These are phyloP conservation scores for Ploceus nigricollis DNA, from an alignment of 2,113 vertebrate species.

Conservation along the genomic window DNA sequence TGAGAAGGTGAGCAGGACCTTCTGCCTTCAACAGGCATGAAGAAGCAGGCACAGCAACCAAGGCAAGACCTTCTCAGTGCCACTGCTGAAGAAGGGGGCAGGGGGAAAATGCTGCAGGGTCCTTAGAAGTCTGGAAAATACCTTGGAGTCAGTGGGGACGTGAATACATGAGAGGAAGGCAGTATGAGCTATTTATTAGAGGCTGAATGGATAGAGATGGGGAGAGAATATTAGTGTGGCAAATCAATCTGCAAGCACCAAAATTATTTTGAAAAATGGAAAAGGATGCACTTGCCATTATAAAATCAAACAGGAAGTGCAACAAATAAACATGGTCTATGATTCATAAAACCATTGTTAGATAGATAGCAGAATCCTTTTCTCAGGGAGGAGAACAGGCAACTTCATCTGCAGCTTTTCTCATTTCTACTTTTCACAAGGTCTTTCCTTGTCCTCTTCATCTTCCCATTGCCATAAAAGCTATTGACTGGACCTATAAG, in stretches of 20 bases:
- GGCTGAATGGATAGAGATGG: background rate
- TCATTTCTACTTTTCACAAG: background rate
- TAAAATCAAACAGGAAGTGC: background rate
- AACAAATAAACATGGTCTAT: background rate
- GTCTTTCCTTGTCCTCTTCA: background rate
- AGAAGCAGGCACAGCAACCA: background rate
- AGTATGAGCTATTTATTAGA: background rate
- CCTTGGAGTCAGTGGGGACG: background rate
- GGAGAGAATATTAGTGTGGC: background rate
- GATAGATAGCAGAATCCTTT: background rate
- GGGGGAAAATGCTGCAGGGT: background rate
- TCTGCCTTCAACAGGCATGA: background rate
- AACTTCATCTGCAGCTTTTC: background rate
- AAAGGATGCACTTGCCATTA: background rate
- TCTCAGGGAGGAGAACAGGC: background rate
- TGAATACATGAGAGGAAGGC: background rate
- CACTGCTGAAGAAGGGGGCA: background rate
- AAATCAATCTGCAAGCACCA: background rate
- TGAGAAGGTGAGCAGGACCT: background rate
- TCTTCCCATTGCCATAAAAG: background rate
- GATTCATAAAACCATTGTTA: background rate
- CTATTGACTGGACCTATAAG: background rate
- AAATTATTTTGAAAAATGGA: constrained; percentile 20
- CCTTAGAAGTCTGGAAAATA: background rate
- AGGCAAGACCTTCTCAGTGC: background rate